Evolutionary conservation across 2,888 invertebrate species (phyloP).

Genomic region (Amphipoea oculea): DNA sequence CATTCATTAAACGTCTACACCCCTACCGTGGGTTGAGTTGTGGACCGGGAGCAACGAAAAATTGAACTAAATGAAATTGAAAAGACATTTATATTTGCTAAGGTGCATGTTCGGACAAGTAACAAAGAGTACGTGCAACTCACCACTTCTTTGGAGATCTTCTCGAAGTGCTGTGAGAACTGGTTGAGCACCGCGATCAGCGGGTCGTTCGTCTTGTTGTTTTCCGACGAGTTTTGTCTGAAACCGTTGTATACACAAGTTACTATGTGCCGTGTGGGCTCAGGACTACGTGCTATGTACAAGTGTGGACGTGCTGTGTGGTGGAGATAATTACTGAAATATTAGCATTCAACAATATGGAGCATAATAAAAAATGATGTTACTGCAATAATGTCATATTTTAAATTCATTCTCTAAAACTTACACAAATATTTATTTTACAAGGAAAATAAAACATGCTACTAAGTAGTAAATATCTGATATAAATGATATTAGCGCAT

Average conservation of each 20-base stretch:
- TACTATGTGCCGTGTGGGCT: background rate
- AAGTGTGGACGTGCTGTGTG: constrained; percentile 37
- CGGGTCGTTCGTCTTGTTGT: constrained; percentile 79
- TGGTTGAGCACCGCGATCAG: constrained; percentile 80
- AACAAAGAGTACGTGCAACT: constrained; percentile 54
- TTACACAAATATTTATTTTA: constrained; percentile 5
- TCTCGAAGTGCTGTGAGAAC: constrained; percentile 84
- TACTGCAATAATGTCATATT: background rate
- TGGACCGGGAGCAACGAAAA: background rate
- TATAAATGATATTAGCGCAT: constrained; percentile 3
- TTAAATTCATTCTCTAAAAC: background rate
- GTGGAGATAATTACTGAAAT: background rate
- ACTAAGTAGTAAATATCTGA: constrained; percentile 5
- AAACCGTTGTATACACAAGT: constrained; percentile 47
- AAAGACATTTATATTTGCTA: background rate
- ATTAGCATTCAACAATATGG: constrained; percentile 1
- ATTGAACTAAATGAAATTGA: background rate
- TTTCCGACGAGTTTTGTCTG: constrained; percentile 88
- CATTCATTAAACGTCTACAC: background rate
- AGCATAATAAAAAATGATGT: constrained; percentile 7
- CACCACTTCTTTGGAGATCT: constrained; percentile 84
- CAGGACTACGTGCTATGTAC: constrained; percentile 8
- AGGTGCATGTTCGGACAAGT: background rate
- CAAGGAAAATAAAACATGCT: constrained; percentile 38
- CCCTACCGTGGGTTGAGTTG: background rate